These are phyloP conservation scores for Volucella inflata DNA, from an alignment of 2,888 invertebrate species.

Conservation along the genomic window DNA sequence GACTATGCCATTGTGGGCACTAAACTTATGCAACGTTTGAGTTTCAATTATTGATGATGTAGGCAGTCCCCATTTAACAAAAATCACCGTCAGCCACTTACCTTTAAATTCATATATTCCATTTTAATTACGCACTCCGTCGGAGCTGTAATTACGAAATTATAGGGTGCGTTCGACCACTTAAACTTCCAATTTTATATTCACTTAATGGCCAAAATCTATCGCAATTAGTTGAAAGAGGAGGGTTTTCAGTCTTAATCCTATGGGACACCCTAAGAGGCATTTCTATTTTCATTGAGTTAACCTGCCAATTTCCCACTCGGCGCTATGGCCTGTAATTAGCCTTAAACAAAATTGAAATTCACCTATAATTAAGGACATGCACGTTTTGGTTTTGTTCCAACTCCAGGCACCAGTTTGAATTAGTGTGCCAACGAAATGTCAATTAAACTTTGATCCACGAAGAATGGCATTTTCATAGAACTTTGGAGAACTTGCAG, in stretches of 20 bases:
- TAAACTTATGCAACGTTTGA: too few species aligned
- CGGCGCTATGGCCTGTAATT: constrained; percentile 64
- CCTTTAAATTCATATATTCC: constrained; percentile 30
- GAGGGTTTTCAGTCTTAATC: too few species aligned
- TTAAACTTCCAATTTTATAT: background rate
- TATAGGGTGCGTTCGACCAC: constrained; percentile 47
- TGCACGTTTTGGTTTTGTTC: constrained; percentile 27
- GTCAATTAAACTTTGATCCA: constrained; percentile 2
- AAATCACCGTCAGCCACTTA: constrained; percentile 20
- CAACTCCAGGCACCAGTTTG: constrained; percentile 16
- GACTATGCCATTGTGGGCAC: too few species aligned
- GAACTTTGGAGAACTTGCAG: background rate
- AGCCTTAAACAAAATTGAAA: constrained; percentile 67
- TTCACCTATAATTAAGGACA: constrained; percentile 64
- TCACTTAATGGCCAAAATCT: constrained; percentile 40
- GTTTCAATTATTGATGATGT: constrained; percentile 2
- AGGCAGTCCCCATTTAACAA: background rate
- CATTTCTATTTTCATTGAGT: background rate
- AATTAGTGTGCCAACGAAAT: constrained; percentile 26
- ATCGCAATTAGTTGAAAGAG: constrained; percentile 31
- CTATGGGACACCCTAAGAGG: background rate
- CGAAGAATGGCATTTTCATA: background rate
- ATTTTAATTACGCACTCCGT: constrained; percentile 49
- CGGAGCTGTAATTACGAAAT: constrained; percentile 52
- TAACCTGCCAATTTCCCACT: constrained; percentile 67